A percentile compares a stretch with the other conserved stretches of the same genome.
These are phyloP conservation scores for Corythaixoides concolor DNA, from an alignment of 2,113 vertebrate genomes.

Conservation along the genomic window DNA sequence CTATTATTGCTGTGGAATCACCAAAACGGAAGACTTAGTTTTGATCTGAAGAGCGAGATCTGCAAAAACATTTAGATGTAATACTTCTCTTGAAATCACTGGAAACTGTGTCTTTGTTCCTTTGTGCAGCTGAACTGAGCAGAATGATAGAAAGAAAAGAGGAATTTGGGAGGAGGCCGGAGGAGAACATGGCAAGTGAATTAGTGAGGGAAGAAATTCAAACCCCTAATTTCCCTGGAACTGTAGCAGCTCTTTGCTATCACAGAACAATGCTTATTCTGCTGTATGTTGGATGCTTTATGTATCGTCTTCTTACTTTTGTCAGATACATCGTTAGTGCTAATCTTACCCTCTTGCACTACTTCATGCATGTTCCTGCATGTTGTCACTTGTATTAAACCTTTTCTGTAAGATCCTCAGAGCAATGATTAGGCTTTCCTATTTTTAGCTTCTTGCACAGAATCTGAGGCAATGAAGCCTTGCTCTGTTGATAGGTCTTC, in stretches of 20 bases:
- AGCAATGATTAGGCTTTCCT: neutral
- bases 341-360: neutral
- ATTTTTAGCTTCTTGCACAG: neutral
- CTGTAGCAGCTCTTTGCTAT: neutral
- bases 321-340: neutral
- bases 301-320: rapidly evolving
- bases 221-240: neutral
- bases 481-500: neutral
- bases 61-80: neutral
- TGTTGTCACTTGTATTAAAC: neutral
- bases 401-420: neutral
- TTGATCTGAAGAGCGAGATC: neutral
- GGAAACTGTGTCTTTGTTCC: neutral
- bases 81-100: neutral
- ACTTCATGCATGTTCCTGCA: neutral
- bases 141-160: neutral
- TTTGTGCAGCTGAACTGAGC: neutral
- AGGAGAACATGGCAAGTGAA: neutral
- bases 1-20: neutral
- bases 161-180: neutral
- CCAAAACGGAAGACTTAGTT: neutral
- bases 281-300: neutral
- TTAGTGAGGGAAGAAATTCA: neutral
- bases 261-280: neutral
- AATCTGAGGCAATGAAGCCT: neutral